Conservation (phyloP, 2,888 invertebrate genomes). For the Bellardia bayeri region DNA sequence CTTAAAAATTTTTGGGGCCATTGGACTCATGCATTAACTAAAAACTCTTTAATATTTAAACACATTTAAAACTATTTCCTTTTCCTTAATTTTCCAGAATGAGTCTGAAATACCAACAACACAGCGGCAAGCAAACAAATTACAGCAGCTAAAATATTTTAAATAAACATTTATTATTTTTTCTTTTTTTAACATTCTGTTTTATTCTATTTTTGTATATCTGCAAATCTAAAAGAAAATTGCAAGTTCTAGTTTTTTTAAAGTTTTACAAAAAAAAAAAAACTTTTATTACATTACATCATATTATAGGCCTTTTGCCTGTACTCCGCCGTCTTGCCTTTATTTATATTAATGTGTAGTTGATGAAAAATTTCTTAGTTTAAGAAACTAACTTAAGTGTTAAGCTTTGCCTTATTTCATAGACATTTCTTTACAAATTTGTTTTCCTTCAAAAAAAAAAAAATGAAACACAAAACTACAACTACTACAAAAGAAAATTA, state of each 20-base stretch:
- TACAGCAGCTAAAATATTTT: neutral
- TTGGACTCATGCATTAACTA: no score
- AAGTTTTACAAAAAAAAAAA: neutral
- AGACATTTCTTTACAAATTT: slow-evolving; percentile 15
- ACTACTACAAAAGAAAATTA: slow-evolving; percentile 18
- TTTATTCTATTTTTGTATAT: neutral
- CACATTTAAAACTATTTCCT: no score
- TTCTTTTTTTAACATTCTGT: neutral
- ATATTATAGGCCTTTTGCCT: slow-evolving; percentile 17
- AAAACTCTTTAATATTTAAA: no score
- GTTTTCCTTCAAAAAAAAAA: neutral
- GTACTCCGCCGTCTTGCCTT: neutral
- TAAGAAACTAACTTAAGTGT: slow-evolving; percentile 63
- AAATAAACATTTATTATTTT: slow-evolving; percentile 22
- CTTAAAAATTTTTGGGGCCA: no score
- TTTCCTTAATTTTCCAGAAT: neutral
- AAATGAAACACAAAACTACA: neutral
- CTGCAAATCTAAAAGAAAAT: neutral
- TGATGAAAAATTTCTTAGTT: slow-evolving; percentile 67
- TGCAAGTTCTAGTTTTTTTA: slow-evolving; percentile 17
- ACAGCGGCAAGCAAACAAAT: neutral
- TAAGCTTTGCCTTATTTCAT: slow-evolving; percentile 51
- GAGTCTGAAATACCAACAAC: neutral
- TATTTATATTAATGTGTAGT: slow-evolving; percentile 35
- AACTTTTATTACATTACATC: slow-evolving; percentile 22